These are phyloP conservation scores for Stomorhina lunata DNA, from an alignment of 2,888 invertebrate species.

Conservation along the genomic window DNA sequence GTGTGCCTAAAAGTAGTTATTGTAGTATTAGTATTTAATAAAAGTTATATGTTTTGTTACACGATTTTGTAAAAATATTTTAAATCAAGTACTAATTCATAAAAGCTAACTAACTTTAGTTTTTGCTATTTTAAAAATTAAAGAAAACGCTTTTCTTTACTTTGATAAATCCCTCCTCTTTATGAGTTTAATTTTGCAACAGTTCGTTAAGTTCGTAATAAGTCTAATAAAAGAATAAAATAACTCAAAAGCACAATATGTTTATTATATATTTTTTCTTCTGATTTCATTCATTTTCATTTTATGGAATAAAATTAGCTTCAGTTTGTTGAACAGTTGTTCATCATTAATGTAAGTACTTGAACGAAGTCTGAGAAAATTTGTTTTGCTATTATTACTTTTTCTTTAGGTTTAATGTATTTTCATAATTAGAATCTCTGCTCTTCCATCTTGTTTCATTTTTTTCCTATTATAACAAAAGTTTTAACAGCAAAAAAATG, in stretches of 20 bases:
- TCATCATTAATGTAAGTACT: slow-evolving; percentile 40
- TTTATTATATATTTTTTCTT: background rate
- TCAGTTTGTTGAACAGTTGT: slow-evolving; percentile 46
- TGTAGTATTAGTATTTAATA: too few relatives aligned
- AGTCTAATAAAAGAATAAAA: background rate
- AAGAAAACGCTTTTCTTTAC: background rate
- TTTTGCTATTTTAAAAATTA: background rate
- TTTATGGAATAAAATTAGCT: slow-evolving; percentile 32
- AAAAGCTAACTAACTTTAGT: too few relatives aligned
- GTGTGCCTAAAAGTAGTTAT: too few relatives aligned
- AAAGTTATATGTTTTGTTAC: too few relatives aligned
- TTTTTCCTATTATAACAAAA: background rate
- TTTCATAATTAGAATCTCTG: slow-evolving; percentile 45
- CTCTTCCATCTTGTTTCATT: background rate
- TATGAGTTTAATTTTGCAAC: slow-evolving; percentile 14
- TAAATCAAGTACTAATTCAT: too few relatives aligned
- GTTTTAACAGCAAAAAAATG: background rate
- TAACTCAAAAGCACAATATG: background rate
- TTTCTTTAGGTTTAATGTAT: slow-evolving; percentile 44
- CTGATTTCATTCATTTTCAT: background rate
- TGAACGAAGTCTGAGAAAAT: background rate
- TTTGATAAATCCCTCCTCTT: background rate
- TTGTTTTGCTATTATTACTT: slow-evolving; percentile 32
- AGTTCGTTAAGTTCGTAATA: slow-evolving; percentile 34
- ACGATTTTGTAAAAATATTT: too few relatives aligned